phyloP scores from a whole-genome alignment of 2,113 vertebrate species.

The Tragelaphus imberbis region DNA sequence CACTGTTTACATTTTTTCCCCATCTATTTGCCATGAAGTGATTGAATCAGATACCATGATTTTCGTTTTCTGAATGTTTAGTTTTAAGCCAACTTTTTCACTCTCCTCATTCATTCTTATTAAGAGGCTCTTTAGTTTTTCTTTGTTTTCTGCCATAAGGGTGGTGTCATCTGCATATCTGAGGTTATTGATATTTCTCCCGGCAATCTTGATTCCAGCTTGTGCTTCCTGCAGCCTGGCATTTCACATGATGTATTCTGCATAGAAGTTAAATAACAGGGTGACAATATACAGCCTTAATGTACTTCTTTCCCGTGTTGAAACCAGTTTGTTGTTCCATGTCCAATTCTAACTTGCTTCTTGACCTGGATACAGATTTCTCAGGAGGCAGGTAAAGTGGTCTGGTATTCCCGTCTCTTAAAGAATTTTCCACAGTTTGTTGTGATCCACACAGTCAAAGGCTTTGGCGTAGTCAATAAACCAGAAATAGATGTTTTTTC shows the following conservation, averaged over 20 bases:
- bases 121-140: background rate
- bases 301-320: background rate
- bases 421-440: background rate
- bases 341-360: background rate
- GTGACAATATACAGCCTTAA: background rate
- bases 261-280: background rate
- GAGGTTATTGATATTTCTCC: background rate
- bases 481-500: background rate
- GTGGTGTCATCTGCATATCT: background rate
- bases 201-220: background rate
- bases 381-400: background rate
- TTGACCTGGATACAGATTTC: background rate
- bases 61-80: background rate
- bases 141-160: background rate
- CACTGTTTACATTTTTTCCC: background rate
- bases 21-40: background rate
- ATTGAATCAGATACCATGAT: fast-evolving
- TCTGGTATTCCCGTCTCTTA: background rate
- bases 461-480: background rate
- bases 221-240: background rate
- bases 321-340: background rate
- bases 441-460: background rate
- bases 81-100: background rate
- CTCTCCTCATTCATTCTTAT: background rate
- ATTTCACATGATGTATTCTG: background rate